Percentiles rank a stretch among this genome's conserved stretches.
Conservation (phyloP, 2,888 invertebrate genomes). For the Phasia obesa region DNA sequence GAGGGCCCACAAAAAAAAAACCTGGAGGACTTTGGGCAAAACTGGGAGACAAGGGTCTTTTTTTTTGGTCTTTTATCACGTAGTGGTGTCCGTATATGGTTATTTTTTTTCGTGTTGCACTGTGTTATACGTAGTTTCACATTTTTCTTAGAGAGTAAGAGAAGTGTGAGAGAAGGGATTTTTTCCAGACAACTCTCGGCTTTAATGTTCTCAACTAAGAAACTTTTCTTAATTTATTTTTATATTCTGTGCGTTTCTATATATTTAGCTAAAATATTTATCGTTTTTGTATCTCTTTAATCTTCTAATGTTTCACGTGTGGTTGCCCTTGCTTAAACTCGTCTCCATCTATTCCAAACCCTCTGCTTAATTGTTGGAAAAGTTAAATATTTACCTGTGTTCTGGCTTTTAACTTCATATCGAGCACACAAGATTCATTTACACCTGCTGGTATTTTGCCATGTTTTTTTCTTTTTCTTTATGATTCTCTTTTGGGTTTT, state of each 20-base stretch:
- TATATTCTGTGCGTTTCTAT: neutral
- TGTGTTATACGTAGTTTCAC: too few relatives aligned
- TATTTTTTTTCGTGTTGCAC: too few relatives aligned
- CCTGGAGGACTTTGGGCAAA: too few relatives aligned
- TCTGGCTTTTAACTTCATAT: neutral
- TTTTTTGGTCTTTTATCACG: too few relatives aligned
- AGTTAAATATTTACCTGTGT: constrained; percentile 11
- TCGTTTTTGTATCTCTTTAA: constrained; percentile 56
- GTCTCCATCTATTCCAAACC: neutral
- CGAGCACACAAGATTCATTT: neutral
- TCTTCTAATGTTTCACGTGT: constrained; percentile 62
- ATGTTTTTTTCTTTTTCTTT: neutral
- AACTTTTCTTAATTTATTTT: neutral
- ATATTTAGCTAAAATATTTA: constrained; percentile 32
- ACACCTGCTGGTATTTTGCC: neutral
- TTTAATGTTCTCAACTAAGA: neutral
- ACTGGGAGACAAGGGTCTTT: too few relatives aligned
- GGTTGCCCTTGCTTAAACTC: constrained; percentile 49
- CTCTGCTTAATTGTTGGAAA: constrained; percentile 1
- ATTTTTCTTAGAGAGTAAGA: too few relatives aligned
- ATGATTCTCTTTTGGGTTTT: too few relatives aligned
- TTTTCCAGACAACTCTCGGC: too few relatives aligned
- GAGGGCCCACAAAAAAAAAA: too few relatives aligned
- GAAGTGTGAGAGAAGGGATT: too few relatives aligned
- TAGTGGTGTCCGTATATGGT: too few relatives aligned